Conservation (phyloP, 1,140 invertebrate species). For the Cherax quadricarinatus region DNA sequence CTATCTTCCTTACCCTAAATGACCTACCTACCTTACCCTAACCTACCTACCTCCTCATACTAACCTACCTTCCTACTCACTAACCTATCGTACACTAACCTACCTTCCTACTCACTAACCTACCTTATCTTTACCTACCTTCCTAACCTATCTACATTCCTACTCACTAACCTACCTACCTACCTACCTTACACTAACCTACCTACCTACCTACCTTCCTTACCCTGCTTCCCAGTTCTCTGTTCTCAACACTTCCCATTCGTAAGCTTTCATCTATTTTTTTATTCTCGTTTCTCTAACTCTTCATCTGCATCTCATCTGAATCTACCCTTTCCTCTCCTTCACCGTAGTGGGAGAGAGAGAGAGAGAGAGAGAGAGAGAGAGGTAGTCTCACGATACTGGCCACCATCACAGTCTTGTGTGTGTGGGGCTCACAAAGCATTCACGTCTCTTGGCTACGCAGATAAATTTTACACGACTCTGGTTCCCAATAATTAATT, state of each 20-base stretch:
- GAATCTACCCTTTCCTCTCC: neutral
- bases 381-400: neutral
- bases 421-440: too few species aligned
- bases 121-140: neutral
- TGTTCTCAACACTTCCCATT: neutral
- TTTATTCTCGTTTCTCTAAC: neutral
- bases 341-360: neutral
- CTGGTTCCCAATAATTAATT: neutral
- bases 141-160: neutral
- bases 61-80: neutral
- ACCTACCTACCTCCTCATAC: neutral
- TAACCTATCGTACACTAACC: neutral
- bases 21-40: neutral
- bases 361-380: conserved; percentile 24
- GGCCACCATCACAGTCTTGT: too few species aligned
- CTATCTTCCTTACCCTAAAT: too few species aligned
- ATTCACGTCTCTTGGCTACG: neutral
- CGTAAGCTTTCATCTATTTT: neutral
- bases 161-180: neutral
- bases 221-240: neutral
- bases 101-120: too few species aligned
- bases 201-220: neutral
- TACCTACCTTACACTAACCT: neutral
- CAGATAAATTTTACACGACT: neutral
- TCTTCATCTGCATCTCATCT: neutral